Conservation (phyloP, 1,140 invertebrate species). For the Drosophila sp. region DNA sequence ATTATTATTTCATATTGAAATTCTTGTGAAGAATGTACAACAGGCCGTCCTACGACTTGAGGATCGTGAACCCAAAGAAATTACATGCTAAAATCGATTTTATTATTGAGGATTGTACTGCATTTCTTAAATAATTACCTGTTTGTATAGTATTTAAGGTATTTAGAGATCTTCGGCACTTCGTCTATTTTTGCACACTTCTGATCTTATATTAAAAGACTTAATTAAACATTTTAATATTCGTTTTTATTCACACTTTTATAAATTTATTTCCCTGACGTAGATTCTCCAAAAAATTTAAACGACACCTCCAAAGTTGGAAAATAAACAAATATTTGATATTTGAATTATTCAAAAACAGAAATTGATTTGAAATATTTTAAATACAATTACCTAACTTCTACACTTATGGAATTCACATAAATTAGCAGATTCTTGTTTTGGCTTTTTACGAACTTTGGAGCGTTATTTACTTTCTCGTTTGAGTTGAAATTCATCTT, state of each 20-base stretch:
- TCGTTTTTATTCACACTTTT: too few relatives aligned
- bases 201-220: too few relatives aligned
- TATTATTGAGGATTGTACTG: too few relatives aligned
- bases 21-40: background rate
- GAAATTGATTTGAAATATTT: slow-evolving; percentile 2
- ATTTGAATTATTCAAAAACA: slow-evolving; percentile 27
- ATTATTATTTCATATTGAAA: background rate
- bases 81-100: background rate
- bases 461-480: background rate
- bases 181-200: too few relatives aligned
- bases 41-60: background rate
- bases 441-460: slow-evolving; percentile 1
- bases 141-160: too few relatives aligned
- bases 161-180: too few relatives aligned
- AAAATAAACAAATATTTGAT: background rate
- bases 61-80: background rate
- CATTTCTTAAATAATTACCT: too few relatives aligned
- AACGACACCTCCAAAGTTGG: too few relatives aligned
- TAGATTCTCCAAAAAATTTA: too few relatives aligned
- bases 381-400: slow-evolving; percentile 5
- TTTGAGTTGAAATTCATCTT: background rate
- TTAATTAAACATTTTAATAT: too few relatives aligned
- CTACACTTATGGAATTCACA: slow-evolving; percentile 17
- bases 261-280: too few relatives aligned
- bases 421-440: slow-evolving; percentile 25